Base-by-base conservation (phyloP, 1,140 invertebrate species). In the Scaptomyza pallida region DNA sequence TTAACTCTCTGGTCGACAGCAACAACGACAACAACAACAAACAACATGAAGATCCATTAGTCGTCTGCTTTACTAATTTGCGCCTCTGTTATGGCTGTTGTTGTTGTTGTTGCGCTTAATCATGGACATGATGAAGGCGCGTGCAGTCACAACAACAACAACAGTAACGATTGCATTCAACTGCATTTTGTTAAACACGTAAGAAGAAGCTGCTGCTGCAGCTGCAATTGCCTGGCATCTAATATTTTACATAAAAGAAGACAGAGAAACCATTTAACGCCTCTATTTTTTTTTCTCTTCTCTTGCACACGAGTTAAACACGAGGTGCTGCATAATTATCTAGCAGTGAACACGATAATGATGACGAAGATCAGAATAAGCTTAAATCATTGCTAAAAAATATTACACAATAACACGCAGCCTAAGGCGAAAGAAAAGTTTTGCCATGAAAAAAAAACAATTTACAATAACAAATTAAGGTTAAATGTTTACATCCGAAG, bases 401-500 rank as follows among this genome's bases (percentile, higher is more conserved):
- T 21, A 12, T 62, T 54, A 43, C 48, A 51, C 41, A 64, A 55
- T 19, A 15, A 17, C n/a, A 41, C 6, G 19, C 12, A 43, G 9
- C 10, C 12, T 2, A 37, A 35, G n/a, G 5, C 12, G 3, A 37
- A 35, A 19, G 5, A 15, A 21, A 54, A 40, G 10, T 35, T n/a
- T 19, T n/a, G 45, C 45, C 8, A 17, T 13, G 12, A 23, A 33
- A 50, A 64, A 45, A 30, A 51, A 43, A 48, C 19, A 44, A 61
- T 59, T 41, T 19, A 6, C 44, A 48, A 56, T 10, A 57, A 78
- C 35, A 71, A 88, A 88, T 88, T 86, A 75, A 72, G 82, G 82
- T 86, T 86, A 86, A 86, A 88, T 86, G 71, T 60, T 69, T 72
- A 81, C 82, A 86, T 86, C 81, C 81, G 79, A 85, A 61, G 63